Evolutionary conservation across 1,140 invertebrate genomes (phyloP).

Genomic region (Anadara kagoshimensis): DNA sequence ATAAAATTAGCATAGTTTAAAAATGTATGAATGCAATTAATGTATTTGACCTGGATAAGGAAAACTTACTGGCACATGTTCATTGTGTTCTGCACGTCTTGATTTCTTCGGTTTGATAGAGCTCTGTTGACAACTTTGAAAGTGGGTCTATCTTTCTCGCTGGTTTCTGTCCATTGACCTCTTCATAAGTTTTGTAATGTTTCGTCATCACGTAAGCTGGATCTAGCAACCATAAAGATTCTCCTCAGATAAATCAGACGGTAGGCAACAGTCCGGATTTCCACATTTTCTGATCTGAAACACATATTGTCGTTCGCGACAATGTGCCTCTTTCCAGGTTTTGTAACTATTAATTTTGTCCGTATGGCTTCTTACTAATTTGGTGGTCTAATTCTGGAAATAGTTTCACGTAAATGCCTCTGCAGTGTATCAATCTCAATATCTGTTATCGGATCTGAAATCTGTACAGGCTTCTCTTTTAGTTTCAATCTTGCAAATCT

Average conservation of each 20-base stretch:
- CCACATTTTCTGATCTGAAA: conserved; percentile 37
- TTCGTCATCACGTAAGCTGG: conserved; percentile 1
- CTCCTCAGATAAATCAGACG: not conserved
- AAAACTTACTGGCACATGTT: no score
- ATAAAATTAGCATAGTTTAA: no score
- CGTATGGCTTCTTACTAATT: conserved; percentile 25
- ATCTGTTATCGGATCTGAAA: not conserved
- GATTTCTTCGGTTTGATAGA: no score
- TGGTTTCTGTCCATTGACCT: conserved; percentile 10
- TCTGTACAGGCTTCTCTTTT: conserved; percentile 13
- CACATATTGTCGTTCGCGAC: conserved; percentile 31
- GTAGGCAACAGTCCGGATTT: conserved; percentile 16
- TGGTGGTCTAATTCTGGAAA: conserved; percentile 28
- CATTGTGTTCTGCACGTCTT: no score
- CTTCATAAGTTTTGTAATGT: conserved; percentile 14
- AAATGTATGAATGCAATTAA: no score
- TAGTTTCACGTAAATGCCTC: conserved; percentile 3
- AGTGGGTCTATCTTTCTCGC: no score
- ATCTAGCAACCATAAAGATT: conserved; percentile 14
- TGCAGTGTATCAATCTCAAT: conserved; percentile 17
- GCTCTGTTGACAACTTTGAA: no score
- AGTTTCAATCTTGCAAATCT: conserved; percentile 12
- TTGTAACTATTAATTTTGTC: conserved; percentile 19
- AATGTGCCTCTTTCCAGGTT: conserved; percentile 27
- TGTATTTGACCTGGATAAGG: no score